These are phyloP conservation scores for Theonella swinhoei DNA, from an alignment of 37 sponge, comb jelly and placozoan genomes.

Conservation along the genomic window DNA sequence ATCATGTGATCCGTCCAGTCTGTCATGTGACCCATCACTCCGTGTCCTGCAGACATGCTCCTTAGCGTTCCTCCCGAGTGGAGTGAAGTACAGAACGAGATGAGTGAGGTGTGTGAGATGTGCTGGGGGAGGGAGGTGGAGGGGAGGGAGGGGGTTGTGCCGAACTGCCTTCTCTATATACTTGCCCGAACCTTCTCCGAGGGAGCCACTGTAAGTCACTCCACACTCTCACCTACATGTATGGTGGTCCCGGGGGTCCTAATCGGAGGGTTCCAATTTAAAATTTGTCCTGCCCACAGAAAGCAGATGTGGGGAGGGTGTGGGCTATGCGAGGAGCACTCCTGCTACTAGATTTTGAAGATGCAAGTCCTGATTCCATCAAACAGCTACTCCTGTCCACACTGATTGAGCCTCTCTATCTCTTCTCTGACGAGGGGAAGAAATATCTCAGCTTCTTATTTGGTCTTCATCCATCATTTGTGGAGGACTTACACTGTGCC, in stretches of 20 bases:
- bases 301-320: slow-evolving; percentile 66
- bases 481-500: slow-evolving; percentile 67
- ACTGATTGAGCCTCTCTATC: slow-evolving; percentile 46
- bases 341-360: slow-evolving; percentile 77
- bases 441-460: slow-evolving; percentile 78
- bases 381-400: slow-evolving; percentile 64
- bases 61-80: slow-evolving; percentile 8
- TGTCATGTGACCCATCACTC: not conserved
- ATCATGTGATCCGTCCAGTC: not conserved
- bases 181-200: slow-evolving; percentile 38
- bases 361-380: slow-evolving; percentile 47
- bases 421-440: slow-evolving; percentile 62
- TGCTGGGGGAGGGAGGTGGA: slow-evolving; percentile 65
- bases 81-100: slow-evolving; percentile 43
- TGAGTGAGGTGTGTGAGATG: slow-evolving; percentile 54
- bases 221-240: not conserved
- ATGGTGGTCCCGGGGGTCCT: not conserved
- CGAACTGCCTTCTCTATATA: slow-evolving; percentile 65
- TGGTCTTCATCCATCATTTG: slow-evolving; percentile 68
- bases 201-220: slow-evolving; percentile 42
- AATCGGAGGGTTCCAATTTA: not conserved
- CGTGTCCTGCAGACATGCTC: slow-evolving; percentile 36
- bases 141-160: slow-evolving; percentile 52
- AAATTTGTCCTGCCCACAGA: slow-evolving; percentile 31
- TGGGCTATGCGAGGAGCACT: slow-evolving; percentile 59